These are phyloP conservation scores for Pammene fasciana DNA, from an alignment of 2,888 invertebrate species.

Conservation along the genomic window DNA sequence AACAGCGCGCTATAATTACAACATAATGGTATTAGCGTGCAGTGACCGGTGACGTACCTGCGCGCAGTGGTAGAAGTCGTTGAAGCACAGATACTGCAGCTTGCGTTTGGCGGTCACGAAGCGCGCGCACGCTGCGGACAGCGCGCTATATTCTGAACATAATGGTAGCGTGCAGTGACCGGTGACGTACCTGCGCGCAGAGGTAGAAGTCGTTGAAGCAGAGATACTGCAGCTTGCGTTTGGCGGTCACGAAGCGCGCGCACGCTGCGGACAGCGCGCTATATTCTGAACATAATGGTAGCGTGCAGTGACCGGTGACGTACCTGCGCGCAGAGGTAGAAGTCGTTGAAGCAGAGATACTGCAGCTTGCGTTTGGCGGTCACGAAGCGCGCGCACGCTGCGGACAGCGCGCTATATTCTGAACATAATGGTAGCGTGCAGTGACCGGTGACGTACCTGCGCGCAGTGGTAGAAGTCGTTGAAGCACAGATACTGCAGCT, in stretches of 20 bases:
- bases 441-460: slow-evolving; percentile 68
- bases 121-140: no score
- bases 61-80: no score
- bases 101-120: no score
- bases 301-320: not conserved
- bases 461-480: slow-evolving; percentile 94
- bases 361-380: slow-evolving; percentile 94
- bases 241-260: slow-evolving; percentile 95
- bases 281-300: slow-evolving; percentile 84
- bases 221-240: slow-evolving; percentile 93
- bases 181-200: slow-evolving; percentile 86
- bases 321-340: slow-evolving; percentile 92
- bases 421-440: not conserved
- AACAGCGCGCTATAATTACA: no score
- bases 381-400: slow-evolving; percentile 96
- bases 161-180: not conserved
- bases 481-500: slow-evolving; percentile 93
- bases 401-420: slow-evolving; percentile 97
- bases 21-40: no score
- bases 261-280: slow-evolving; percentile 97
- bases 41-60: no score
- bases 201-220: slow-evolving; percentile 93
- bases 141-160: no score
- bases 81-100: no score
- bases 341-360: slow-evolving; percentile 92